Base-by-base conservation (phyloP, 2,113 vertebrate species). In the Bucco capensis region DNA sequence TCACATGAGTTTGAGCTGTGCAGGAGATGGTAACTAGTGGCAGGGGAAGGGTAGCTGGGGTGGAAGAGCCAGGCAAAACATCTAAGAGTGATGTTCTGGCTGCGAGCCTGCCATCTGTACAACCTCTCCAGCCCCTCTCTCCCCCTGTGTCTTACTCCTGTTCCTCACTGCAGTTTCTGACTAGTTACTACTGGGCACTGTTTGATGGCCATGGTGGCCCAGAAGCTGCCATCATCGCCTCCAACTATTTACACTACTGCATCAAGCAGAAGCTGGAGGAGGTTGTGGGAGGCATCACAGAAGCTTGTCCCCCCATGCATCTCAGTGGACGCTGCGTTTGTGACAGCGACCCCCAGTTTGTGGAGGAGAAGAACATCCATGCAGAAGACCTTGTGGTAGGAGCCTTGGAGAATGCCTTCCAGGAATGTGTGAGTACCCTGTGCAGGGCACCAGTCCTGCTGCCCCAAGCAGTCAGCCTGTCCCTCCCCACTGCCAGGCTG, bases 221-320 rank as follows among this genome's bases (percentile, higher is more conserved):
- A 5, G 93, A 97, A 2, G 98, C 97, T 46, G 97, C 98, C 67
- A 96, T 98, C 62, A 90, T 97, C 2, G 97, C 97, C 60, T 98
- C 98, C 93, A 97, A 98, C 83, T 97, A 97, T 57, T 53, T 98
- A 89, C 97, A 98, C 83, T 97, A 96, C 96, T 98, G 98, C 94
- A 96, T 98, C 88, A 97, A 97, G 74, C 96, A 95, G 92, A 98
- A 98, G 92, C 91, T 98, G 86, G 97, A 98, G 60, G 97, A 96
- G 15, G 90, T 98, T 19, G 96, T 92, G 16, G 97, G 97, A 40
- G 96, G 94, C 66, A 40, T 98, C 67, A 77, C 78, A 17, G 95
- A 96, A 28, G 22, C 83, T 38, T 79, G 2, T n/a, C 98, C 97
- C n/a, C 97, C 97, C 40, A 97, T 98, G 97, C 97, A 98, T 28